Base-by-base conservation (phyloP, 2,113 vertebrate species). In the Hiodon tergisus region DNA sequence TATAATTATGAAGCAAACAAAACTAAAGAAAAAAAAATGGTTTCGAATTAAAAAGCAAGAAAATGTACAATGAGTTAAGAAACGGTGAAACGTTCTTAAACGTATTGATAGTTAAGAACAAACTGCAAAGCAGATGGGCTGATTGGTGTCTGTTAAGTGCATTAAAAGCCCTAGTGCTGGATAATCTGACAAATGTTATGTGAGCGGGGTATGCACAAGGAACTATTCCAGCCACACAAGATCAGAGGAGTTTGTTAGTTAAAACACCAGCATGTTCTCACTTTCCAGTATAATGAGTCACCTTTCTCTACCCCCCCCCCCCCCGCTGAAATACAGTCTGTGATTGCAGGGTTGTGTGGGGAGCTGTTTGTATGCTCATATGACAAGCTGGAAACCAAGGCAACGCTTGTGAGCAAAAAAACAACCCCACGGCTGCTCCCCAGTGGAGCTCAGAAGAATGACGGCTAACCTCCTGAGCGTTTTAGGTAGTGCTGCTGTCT, bases 371-470 rank as follows among this genome's bases (percentile, higher is more conserved):
- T 71, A 74, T 70, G 60, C 72, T 70, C 63, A 13, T 47, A 9
- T 81, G 79, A 82, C 78, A 73, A 61, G 50, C 55, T 10, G 77
- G 79, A 83, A 87, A 86, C 84, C 83, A 87, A 81, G 80, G 81
- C 79, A 86, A 86, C 84, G 68, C 55, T 48, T 16, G 61, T 58
- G 76, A 17, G 53, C 70, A 75, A 75, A 71, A 31, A 31, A 31
- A 31, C 0, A 31, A 31, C 31, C 31, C 55, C 53, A 47, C 66
- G 76, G 7, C 74, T 75, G 16, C 73, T 79, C 70, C 78, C 73
- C 59, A 71, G 73, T 75, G 70, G 65, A 67, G 60, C 65, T 69
- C 46, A 31, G 74, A 68, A 54, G 65, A 50, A n/a, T 72, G 75
- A 78, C 74, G 67, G 51, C 71, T 69, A 79, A 69, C 67, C 67